Base-by-base conservation (phyloP, 2,113 vertebrate genomes). In the Stegastes partitus region DNA sequence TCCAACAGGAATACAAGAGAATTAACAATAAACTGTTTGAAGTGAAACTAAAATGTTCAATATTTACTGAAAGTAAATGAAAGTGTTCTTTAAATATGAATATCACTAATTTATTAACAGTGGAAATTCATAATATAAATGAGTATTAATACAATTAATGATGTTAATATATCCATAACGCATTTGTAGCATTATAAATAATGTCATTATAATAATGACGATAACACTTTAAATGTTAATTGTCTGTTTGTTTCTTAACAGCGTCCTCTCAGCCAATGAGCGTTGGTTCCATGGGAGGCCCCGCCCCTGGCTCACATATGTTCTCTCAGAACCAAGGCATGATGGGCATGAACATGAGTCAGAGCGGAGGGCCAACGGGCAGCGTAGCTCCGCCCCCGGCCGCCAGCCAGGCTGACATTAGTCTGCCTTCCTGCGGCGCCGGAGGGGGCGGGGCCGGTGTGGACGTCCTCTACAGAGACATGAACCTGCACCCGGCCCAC, bases 311-410 rank as follows among this genome's bases (percentile, higher is more conserved):
- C 0, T 92, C 95, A 25, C 97, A 96, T 11, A 96, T 97, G 93
- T 99, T 98, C 91, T 77, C 97, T 67, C 97, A 96, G 90, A 89
- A 93, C 14, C 97, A 96, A 83, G 93, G 89, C 73, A 95, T 99
- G 94, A 96, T 98, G 91, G 95, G 95, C 55, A 94, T 99, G 91
- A 96, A 89, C 50, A 88, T 96, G 58, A 94, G 94, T 0, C 97
- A 96, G 61, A 74, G 81, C 1, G 82, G 94, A 0, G 96, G 95
- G 16, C 88, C 96, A 7, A 45, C 94, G 25, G 81, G 95, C 0
- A 92, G 86, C 0, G 93, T 81, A 2, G 86, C 86, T 19, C 86
- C 95, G 2, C 91, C 95, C 49, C 83, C 98, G 0, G 84, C 92
- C 5, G 93, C 93, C 16, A 88, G 86, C 68, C 96, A 96, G 79